phyloP scores from a whole-genome alignment of 2,113 vertebrate genomes.

The Sinocyclocheilus anophthalmus region DNA sequence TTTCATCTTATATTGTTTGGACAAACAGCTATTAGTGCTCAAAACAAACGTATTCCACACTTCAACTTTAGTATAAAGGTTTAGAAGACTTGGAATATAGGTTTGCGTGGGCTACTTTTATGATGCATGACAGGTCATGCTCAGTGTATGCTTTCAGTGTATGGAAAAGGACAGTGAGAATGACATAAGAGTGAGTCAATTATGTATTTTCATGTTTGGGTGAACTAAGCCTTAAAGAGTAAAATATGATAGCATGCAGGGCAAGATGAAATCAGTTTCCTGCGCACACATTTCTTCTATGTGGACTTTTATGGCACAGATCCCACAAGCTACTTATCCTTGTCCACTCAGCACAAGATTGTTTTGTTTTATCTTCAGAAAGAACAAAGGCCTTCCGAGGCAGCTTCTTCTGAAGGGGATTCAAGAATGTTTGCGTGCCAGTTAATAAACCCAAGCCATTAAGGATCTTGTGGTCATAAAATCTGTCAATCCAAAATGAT shows the following conservation, averaged over 20 bases:
- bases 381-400: constrained; percentile 24
- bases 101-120: neutral
- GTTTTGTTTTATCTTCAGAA: constrained; percentile 44
- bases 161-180: neutral
- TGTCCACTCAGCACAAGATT: constrained; percentile 27
- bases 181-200: neutral
- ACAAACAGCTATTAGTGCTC: neutral
- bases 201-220: constrained; percentile 25
- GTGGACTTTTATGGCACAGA: constrained; percentile 34
- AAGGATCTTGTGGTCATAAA: neutral
- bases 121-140: neutral
- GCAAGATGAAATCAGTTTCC: constrained; percentile 25
- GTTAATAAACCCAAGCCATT: constrained; percentile 1
- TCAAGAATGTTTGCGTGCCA: constrained; percentile 25
- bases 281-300: constrained; percentile 28
- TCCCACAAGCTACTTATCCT: constrained; percentile 27
- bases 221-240: constrained; percentile 1
- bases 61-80: neutral
- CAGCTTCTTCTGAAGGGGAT: constrained; percentile 11
- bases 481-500: neutral
- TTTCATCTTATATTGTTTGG: neutral
- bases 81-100: neutral
- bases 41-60: neutral
- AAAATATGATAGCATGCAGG: neutral
- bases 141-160: neutral